These are phyloP conservation scores for Parnassius smintheus DNA, from an alignment of 2,888 invertebrate genomes.

Conservation along the genomic window DNA sequence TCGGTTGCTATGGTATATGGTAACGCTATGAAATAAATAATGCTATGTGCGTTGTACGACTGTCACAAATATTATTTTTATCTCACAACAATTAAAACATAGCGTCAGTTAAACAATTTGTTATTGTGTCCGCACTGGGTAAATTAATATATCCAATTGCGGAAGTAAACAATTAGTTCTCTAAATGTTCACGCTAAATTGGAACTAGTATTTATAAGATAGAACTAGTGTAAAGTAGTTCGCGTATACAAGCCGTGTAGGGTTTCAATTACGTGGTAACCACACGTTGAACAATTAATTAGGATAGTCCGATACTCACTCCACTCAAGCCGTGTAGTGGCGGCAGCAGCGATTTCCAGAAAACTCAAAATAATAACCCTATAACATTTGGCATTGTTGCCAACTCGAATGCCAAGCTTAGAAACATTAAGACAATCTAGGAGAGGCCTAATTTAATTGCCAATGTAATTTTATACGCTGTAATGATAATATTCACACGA, in stretches of 20 bases:
- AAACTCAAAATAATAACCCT: no score
- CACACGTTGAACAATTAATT: constrained; percentile 3
- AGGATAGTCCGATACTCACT: neutral
- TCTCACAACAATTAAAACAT: neutral
- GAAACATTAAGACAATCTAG: no score
- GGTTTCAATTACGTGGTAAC: constrained; percentile 9
- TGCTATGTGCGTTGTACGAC: no score
- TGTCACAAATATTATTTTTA: neutral
- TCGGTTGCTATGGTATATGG: no score
- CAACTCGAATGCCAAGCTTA: no score
- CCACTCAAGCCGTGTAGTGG: no score
- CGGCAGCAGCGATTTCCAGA: no score
- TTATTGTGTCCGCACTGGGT: constrained; percentile 37
- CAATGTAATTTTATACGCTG: no score
- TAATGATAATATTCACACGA: no score
- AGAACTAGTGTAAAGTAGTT: constrained; percentile 36
- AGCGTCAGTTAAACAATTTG: constrained; percentile 13
- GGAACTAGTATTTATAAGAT: constrained; percentile 40
- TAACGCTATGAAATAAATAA: no score
- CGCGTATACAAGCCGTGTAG: constrained; percentile 14
- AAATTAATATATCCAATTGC: constrained; percentile 40
- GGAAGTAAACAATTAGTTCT: constrained; percentile 51
- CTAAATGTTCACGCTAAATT: constrained; percentile 41
- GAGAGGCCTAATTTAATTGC: no score
- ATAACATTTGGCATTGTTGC: no score